phyloP scores from a whole-genome alignment of 2,113 vertebrate species.

The Leiothrix lutea region DNA sequence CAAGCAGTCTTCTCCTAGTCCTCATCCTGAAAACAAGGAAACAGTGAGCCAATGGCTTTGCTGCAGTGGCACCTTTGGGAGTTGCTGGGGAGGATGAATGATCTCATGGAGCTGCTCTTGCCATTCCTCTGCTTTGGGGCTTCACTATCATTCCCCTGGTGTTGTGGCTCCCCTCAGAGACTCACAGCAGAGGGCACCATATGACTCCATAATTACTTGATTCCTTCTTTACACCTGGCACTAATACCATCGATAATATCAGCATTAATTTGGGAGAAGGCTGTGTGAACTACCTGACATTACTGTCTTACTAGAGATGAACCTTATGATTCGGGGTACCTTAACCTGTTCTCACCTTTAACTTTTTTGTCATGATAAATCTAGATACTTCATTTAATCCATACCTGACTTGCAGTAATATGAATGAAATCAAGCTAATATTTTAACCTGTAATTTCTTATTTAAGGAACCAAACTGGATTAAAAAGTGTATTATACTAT shows the following conservation, averaged over 20 bases:
- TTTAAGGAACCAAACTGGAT: neutral
- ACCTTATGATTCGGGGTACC: rapidly evolving
- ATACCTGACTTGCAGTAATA: neutral
- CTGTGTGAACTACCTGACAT: neutral
- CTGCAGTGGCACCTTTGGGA: neutral
- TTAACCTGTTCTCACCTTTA: neutral
- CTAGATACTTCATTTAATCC: neutral
- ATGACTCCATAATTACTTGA: neutral
- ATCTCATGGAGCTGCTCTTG: neutral
- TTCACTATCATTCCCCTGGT: neutral
- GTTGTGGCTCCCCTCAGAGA: neutral
- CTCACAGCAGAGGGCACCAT: neutral
- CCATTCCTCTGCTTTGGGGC: neutral
- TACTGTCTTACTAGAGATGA: neutral
- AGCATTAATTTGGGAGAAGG: neutral
- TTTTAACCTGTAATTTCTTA: neutral
- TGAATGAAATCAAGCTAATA: neutral
- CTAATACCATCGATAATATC: neutral
- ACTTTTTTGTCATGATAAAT: neutral
- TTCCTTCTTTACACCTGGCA: neutral
- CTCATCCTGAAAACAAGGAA: neutral
- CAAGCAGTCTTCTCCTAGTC: neutral
- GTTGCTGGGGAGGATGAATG: neutral
- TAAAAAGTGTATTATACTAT: neutral
- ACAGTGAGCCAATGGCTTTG: neutral